Base-by-base conservation (phyloP, 2,113 vertebrate species). In the Caracal caracal region DNA sequence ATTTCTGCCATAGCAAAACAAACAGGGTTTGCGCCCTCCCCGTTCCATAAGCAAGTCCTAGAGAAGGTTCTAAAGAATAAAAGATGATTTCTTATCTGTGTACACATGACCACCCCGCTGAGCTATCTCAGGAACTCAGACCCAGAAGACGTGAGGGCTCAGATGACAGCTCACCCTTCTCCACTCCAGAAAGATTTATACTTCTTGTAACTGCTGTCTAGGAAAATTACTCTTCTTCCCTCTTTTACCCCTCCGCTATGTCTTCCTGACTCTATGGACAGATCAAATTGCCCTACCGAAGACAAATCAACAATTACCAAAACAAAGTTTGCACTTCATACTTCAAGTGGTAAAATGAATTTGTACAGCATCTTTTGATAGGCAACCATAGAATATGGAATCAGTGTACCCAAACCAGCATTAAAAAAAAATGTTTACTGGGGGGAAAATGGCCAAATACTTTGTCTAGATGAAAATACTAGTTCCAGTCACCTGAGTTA, bases 1-100 rank as follows among this genome's bases (percentile, higher is more conserved):
- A 93, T 93, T 71, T 95, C 90, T 90, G 73, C 59, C 40, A 63
- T 81, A 90, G 28, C 91, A 66, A 96, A 93, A 91, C 33, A 49
- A 90, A 71, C 35, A 75, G 53, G 12, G 28, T 91, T 88, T 92
- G 9, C 10, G 28, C 83, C 12, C 20, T 49, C 26, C 24, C 19
- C 16, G 59, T 80, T 28, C 59, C 17, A 66, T 35, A 79, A 89
- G 43, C 28, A 66, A 84, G 61, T 65, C 40, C 63, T 63, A 5
- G 12, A 87, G 22, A 85, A 87, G 35, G 75, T 75, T 65, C 40
- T 86, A 19, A 81, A 91, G 71, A 91, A 78, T 63, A 59, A 61
- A 80, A 85, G 19, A 70, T 20, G 28, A 88, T 70, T 65, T 65
- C 51, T 68, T 78, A 56, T 22, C 17, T 37, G 6, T 73, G 0